phyloP scores from a whole-genome alignment of 2,888 invertebrate genomes.

The Stomorhina lunata region DNA sequence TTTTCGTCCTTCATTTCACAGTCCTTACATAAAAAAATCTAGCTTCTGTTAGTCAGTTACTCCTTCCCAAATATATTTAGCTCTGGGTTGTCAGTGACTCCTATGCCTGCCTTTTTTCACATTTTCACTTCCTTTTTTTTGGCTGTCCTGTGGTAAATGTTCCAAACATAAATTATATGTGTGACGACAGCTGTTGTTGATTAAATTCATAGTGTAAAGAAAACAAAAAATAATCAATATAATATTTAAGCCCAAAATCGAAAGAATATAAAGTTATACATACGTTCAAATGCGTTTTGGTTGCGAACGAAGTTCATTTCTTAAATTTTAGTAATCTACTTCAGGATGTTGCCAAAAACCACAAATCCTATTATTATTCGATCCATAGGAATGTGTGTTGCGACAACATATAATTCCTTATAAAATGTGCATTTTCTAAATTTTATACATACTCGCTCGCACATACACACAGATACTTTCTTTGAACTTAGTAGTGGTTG shows the following conservation, averaged over 20 bases:
- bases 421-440: not conserved
- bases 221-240: slow-evolving; percentile 5
- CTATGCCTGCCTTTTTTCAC: not conserved
- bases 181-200: slow-evolving; percentile 64
- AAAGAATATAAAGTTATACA: slow-evolving; percentile 39
- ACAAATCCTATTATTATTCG: slow-evolving; percentile 30
- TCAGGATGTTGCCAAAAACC: slow-evolving; percentile 48
- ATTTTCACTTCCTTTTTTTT: slow-evolving; percentile 7
- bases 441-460: too few relatives aligned
- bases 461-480: too few relatives aligned
- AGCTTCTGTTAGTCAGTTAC: not conserved
- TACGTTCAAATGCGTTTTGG: not conserved
- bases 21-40: not conserved
- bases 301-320: not conserved
- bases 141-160: slow-evolving; percentile 1
- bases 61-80: not conserved
- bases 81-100: not conserved
- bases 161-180: slow-evolving; percentile 58
- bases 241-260: slow-evolving; percentile 28
- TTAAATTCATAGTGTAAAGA: slow-evolving; percentile 60
- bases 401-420: slow-evolving; percentile 3
- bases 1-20: not conserved
- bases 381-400: not conserved
- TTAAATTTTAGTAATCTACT: not conserved
- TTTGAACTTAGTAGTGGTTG: too few relatives aligned